These are phyloP conservation scores for Naja naja DNA, from an alignment of 2,113 vertebrate species.

Conservation along the genomic window DNA sequence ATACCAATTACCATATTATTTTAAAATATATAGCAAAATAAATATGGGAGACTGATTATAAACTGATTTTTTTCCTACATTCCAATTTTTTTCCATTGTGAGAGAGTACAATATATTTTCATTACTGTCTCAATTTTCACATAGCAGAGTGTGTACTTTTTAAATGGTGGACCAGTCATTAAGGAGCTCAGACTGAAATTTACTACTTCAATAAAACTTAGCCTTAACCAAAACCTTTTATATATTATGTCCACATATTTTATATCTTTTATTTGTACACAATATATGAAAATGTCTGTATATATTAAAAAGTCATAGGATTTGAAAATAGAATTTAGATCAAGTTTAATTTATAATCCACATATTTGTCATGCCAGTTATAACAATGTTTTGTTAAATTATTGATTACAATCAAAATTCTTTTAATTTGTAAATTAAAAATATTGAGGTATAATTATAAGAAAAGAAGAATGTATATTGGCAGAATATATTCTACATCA, in stretches of 20 bases:
- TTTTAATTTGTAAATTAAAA: neutral
- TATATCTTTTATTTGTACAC: neutral
- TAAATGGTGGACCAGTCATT: neutral
- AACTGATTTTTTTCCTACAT: neutral
- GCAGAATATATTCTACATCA: neutral
- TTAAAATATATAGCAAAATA: neutral
- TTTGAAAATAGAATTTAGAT: neutral
- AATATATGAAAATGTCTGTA: neutral
- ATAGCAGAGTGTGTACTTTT: neutral
- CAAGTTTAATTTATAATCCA: neutral
- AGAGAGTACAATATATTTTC: neutral
- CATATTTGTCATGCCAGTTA: neutral
- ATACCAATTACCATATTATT: neutral
- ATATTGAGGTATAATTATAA: neutral
- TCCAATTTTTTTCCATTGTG: neutral
- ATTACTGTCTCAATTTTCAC: neutral
- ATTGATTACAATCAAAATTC: neutral
- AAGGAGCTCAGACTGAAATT: neutral
- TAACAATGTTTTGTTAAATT: neutral
- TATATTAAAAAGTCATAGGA: neutral
- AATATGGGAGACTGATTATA: neutral
- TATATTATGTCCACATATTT: neutral
- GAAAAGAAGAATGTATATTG: conserved; percentile 1
- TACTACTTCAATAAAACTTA: neutral
- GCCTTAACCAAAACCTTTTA: neutral